Conservation (phyloP, 2,888 invertebrate species). For the Drosophila gaucha region DNA sequence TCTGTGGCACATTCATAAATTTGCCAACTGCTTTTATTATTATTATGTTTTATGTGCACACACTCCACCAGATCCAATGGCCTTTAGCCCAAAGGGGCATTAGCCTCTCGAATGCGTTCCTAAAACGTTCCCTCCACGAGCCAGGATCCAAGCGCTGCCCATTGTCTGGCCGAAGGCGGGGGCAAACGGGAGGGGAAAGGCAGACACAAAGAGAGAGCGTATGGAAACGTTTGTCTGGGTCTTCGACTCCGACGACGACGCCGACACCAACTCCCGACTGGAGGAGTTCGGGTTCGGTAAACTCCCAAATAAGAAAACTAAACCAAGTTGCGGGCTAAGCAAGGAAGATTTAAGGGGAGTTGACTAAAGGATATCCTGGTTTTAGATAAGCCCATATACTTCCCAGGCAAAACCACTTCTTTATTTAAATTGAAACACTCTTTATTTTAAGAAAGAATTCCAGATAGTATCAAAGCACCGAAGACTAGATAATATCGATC, state of each 20-base stretch:
- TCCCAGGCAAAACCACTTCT: too few relatives aligned
- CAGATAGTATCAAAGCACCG: too few relatives aligned
- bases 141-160: slow-evolving; percentile 18
- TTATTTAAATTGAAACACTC: too few relatives aligned
- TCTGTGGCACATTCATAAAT: slow-evolving; percentile 30
- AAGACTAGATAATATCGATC: too few relatives aligned
- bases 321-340: slow-evolving; percentile 41
- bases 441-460: too few relatives aligned
- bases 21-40: slow-evolving; percentile 16
- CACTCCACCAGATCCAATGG: background rate
- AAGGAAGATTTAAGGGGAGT: background rate
- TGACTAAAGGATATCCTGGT: background rate
- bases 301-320: slow-evolving; percentile 49
- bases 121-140: slow-evolving; percentile 6
- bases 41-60: slow-evolving; percentile 30
- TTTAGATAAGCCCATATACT: too few relatives aligned
- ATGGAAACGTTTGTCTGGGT: slow-evolving; percentile 27
- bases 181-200: background rate
- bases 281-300: slow-evolving; percentile 62
- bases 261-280: slow-evolving; percentile 4
- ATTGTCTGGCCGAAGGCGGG: slow-evolving; percentile 20
- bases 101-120: slow-evolving; percentile 18
- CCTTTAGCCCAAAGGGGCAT: slow-evolving; percentile 23
- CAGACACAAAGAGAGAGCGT: slow-evolving; percentile 56
- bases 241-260: slow-evolving; percentile 33